phyloP scores from a whole-genome alignment of 1,140 invertebrate species.

The Drosophila albomicans region DNA sequence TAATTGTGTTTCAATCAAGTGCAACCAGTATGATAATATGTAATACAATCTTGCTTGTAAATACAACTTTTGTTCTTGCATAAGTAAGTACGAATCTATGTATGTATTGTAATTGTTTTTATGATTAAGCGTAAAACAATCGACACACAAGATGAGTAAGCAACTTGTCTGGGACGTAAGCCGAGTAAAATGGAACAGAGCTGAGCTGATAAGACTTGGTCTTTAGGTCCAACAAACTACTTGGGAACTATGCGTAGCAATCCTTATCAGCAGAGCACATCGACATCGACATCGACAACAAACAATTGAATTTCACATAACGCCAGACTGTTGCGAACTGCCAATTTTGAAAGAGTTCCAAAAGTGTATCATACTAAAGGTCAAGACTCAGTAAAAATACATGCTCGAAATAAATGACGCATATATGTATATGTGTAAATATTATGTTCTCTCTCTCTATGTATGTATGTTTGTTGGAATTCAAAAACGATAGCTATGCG shows the following conservation, averaged over 20 bases:
- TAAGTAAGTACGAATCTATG: not conserved
- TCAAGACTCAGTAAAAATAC: slow-evolving; percentile 17
- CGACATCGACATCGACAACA: slow-evolving; percentile 10
- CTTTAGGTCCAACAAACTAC: not conserved
- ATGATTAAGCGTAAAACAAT: slow-evolving; percentile 7
- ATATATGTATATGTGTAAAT: slow-evolving; percentile 7
- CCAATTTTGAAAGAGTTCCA: slow-evolving; percentile 24
- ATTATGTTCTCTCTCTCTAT: not conserved
- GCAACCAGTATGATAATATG: not conserved
- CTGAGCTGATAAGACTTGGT: slow-evolving; percentile 23
- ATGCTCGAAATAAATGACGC: slow-evolving; percentile 24
- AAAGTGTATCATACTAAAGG: slow-evolving; percentile 33
- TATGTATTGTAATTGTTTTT: slow-evolving; percentile 20
- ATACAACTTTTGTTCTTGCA: not conserved
- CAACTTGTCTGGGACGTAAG: slow-evolving; percentile 17
- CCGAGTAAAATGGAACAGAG: not conserved
- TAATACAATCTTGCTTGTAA: slow-evolving; percentile 3
- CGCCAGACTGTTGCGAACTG: slow-evolving; percentile 27
- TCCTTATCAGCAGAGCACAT: slow-evolving; percentile 28
- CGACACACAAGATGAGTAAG: slow-evolving; percentile 25
- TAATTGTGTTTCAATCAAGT: slow-evolving; percentile 15
- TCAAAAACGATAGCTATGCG: not conserved
- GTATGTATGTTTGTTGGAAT: not conserved
- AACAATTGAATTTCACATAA: slow-evolving; percentile 5
- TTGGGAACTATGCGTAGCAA: not conserved